Percentiles rank a stretch among this genome's conserved stretches.
These are phyloP conservation scores for Rapana venosa DNA, from an alignment of 2,888 invertebrate genomes.

Conservation along the genomic window DNA sequence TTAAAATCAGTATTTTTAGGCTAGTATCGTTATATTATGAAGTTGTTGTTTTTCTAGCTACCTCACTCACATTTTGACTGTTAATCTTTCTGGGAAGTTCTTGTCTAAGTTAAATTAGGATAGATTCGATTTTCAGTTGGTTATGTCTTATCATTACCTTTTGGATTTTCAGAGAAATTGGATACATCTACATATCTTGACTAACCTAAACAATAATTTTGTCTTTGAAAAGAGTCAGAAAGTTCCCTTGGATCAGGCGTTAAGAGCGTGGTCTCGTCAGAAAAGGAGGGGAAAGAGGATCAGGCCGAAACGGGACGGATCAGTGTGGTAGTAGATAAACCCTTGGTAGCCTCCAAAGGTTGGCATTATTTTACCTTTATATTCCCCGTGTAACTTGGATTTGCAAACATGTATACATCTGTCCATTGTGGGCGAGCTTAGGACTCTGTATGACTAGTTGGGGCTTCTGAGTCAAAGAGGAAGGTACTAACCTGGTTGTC, in stretches of 20 bases:
- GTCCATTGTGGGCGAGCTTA: background rate
- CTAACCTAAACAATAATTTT: background rate
- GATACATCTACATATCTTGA: too few species aligned
- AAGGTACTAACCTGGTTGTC: background rate
- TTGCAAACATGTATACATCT: background rate
- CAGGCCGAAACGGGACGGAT: background rate
- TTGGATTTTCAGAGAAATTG: too few species aligned
- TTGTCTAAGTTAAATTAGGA: too few species aligned
- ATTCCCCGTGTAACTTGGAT: background rate
- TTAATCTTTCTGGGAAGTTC: too few species aligned
- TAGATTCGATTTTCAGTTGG: too few species aligned
- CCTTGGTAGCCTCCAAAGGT: conserved; percentile 29
- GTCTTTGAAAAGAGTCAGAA: conserved; percentile 19
- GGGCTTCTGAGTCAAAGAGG: background rate
- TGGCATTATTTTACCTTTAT: background rate
- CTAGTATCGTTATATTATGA: too few species aligned
- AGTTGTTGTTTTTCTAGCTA: too few species aligned
- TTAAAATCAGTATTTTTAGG: too few species aligned
- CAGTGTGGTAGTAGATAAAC: conserved; percentile 18
- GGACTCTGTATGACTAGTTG: background rate
- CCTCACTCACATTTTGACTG: too few species aligned
- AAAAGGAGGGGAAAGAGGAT: background rate
- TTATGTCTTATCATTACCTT: too few species aligned
- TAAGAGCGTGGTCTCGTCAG: conserved; percentile 24
- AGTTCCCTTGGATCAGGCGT: conserved; percentile 8